Evolutionary conservation across 1,140 invertebrate species (phyloP).

Genomic region (Onthophagus taurus): DNA sequence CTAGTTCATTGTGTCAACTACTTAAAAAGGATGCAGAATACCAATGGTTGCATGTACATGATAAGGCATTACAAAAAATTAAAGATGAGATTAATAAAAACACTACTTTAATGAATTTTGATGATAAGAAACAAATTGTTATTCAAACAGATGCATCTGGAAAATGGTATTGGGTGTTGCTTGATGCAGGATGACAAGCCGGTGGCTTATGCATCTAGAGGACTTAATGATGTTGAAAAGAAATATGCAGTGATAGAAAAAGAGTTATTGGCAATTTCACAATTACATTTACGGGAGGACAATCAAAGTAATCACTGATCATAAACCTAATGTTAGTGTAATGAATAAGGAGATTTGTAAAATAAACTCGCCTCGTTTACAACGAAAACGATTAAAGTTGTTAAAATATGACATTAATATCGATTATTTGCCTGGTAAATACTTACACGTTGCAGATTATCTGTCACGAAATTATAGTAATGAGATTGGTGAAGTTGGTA

Average conservation of each 20-base stretch:
- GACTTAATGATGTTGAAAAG: slow-evolving; percentile 28
- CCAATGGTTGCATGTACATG: slow-evolving; percentile 2
- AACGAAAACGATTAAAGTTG: neutral
- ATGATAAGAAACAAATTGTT: slow-evolving; percentile 19
- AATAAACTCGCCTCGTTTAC: neutral
- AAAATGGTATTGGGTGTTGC: slow-evolving; percentile 23
- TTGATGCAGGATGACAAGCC: slow-evolving; percentile 27
- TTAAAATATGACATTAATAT: neutral
- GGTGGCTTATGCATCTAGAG: slow-evolving; percentile 31
- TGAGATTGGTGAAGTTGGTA: neutral
- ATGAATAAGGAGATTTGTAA: neutral
- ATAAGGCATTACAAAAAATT: neutral
- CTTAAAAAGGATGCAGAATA: slow-evolving; percentile 6
- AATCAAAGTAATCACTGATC: slow-evolving; percentile 24
- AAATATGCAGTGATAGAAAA: slow-evolving; percentile 39
- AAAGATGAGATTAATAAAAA: slow-evolving; percentile 9
- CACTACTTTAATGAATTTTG: slow-evolving; percentile 25
- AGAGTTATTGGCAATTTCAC: slow-evolving; percentile 35
- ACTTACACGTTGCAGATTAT: slow-evolving; percentile 9
- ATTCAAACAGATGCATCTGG: slow-evolving; percentile 29
- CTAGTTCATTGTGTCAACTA: neutral
- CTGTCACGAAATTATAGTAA: neutral
- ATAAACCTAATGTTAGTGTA: slow-evolving; percentile 25
- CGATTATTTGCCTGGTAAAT: neutral
- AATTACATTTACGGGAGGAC: slow-evolving; percentile 30